Evolutionary conservation across 1,140 invertebrate species (phyloP).

Genomic region (Listronotus bonariensis): DNA sequence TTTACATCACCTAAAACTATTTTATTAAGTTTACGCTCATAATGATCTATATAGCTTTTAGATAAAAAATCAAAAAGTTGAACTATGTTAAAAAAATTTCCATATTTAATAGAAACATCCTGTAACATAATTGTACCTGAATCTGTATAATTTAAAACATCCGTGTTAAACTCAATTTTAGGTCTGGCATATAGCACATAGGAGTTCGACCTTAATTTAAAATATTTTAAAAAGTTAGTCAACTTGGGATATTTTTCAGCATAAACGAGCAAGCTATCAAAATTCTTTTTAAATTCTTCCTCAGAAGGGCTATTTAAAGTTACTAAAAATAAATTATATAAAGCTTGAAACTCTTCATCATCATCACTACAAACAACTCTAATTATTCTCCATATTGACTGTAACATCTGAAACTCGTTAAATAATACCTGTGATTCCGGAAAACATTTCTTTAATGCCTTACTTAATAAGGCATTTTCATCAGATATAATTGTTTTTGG

Average conservation of each 20-base stretch:
- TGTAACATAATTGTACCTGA: slow-evolving; percentile 18
- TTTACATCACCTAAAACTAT: slow-evolving; percentile 16
- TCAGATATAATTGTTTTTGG: slow-evolving; percentile 19
- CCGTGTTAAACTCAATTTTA: slow-evolving; percentile 18
- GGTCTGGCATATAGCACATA: slow-evolving; percentile 18
- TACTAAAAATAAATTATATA: slow-evolving; percentile 15
- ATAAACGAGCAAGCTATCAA: slow-evolving; percentile 14
- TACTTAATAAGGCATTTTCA: slow-evolving; percentile 3
- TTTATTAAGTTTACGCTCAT: slow-evolving; percentile 21
- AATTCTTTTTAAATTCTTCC: slow-evolving; percentile 16
- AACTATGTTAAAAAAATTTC: slow-evolving; percentile 16
- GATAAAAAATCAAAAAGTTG: slow-evolving; percentile 22
- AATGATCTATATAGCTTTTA: slow-evolving; percentile 14
- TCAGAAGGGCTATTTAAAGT: slow-evolving; percentile 4
- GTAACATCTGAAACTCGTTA: slow-evolving; percentile 25
- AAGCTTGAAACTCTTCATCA: slow-evolving; percentile 16
- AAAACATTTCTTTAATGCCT: slow-evolving; percentile 10
- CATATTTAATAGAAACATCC: slow-evolving; percentile 18
- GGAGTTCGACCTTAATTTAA: slow-evolving; percentile 3
- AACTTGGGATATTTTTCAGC: slow-evolving; percentile 19
- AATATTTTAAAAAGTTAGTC: slow-evolving; percentile 11
- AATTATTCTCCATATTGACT: slow-evolving; percentile 21
- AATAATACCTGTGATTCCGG: slow-evolving; percentile 9
- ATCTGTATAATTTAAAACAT: slow-evolving; percentile 24
- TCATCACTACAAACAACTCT: slow-evolving; percentile 11